Conservation (phyloP, 1,140 invertebrate species). For the Lethrus apterus region DNA sequence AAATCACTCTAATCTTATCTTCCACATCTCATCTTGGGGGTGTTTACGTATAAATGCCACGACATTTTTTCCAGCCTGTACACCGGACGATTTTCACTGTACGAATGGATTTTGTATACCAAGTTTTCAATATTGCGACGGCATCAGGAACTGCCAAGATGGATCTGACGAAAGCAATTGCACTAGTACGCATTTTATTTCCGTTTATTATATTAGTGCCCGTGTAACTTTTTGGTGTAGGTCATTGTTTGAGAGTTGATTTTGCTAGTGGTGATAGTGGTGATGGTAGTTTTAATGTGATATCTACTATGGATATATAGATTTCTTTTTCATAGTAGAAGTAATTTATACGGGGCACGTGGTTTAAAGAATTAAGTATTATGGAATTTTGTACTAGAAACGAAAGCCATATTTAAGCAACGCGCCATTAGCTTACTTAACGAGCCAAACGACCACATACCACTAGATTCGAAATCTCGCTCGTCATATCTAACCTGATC, state of each 20-base stretch:
- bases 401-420: too few relatives aligned
- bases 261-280: slow-evolving; percentile 14
- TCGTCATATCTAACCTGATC: too few relatives aligned
- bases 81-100: slow-evolving; percentile 51
- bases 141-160: slow-evolving; percentile 64
- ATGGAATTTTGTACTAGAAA: too few relatives aligned
- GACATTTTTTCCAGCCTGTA: slow-evolving; percentile 53
- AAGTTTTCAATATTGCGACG: slow-evolving; percentile 62
- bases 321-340: too few relatives aligned
- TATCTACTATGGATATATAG: too few relatives aligned
- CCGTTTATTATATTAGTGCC: slow-evolving; percentile 12
- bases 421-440: too few relatives aligned
- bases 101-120: slow-evolving; percentile 58
- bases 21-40: slow-evolving; percentile 1
- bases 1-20: neutral
- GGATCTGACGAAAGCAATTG: slow-evolving; percentile 58
- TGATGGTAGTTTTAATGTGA: slow-evolving; percentile 9
- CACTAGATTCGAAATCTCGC: too few relatives aligned
- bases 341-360: too few relatives aligned
- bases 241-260: slow-evolving; percentile 2
- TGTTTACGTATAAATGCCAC: too few relatives aligned
- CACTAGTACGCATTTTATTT: slow-evolving; percentile 21
- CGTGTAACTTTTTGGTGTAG: slow-evolving; percentile 4
- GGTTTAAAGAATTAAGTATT: too few relatives aligned
- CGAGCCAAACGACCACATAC: too few relatives aligned